These are phyloP conservation scores for Mizuhopecten yessoensis DNA, from an alignment of 1,140 invertebrate species.

Conservation along the genomic window DNA sequence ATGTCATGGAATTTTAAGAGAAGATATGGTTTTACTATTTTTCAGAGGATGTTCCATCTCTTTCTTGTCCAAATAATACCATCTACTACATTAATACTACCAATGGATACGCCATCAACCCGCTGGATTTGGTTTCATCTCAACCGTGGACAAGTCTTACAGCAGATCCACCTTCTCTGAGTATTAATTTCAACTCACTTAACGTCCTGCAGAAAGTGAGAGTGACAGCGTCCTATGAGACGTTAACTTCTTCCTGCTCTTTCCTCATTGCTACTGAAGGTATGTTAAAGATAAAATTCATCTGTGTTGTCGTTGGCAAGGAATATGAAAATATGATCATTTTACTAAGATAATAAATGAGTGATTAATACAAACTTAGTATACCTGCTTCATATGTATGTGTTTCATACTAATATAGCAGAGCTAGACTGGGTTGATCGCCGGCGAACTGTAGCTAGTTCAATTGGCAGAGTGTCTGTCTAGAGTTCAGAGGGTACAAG, in stretches of 20 bases:
- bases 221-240: conserved; percentile 42
- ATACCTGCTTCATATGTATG: too few relatives aligned
- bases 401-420: too few relatives aligned
- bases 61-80: not conserved
- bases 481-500: too few relatives aligned
- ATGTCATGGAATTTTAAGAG: too few relatives aligned
- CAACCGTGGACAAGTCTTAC: not conserved
- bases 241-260: not conserved
- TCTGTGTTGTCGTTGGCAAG: too few relatives aligned
- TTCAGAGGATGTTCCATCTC: not conserved
- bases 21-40: not conserved
- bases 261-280: not conserved
- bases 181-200: not conserved
- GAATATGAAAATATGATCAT: too few relatives aligned
- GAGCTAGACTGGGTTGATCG: too few relatives aligned
- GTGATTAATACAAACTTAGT: too few relatives aligned
- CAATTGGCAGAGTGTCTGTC: too few relatives aligned
- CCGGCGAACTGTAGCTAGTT: too few relatives aligned
- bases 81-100: not conserved
- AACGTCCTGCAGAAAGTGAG: not conserved
- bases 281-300: not conserved
- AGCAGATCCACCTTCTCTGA: not conserved
- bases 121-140: not conserved
- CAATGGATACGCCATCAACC: not conserved
- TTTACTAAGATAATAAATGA: too few relatives aligned